These are phyloP conservation scores for Drepanosiphum platanoidis DNA, from an alignment of 2,888 invertebrate genomes.

Conservation along the genomic window DNA sequence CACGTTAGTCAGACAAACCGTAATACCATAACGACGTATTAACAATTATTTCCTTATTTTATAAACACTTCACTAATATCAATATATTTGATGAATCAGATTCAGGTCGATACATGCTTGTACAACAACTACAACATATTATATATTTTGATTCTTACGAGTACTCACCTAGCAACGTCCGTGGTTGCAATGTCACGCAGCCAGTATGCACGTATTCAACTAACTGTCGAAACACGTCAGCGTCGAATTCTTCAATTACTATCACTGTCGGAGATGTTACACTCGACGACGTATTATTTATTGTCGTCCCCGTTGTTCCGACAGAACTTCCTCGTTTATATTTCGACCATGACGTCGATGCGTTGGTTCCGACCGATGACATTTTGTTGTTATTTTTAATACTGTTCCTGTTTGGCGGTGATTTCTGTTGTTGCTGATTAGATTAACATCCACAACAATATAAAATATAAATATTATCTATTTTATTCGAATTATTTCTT, in stretches of 20 bases:
- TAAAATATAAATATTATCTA: neutral
- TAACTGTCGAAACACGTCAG: conserved; percentile 91
- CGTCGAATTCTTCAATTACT: conserved; percentile 95
- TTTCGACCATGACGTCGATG: conserved; percentile 48
- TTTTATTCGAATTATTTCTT: no score
- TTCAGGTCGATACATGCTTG: no score
- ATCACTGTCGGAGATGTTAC: conserved; percentile 37
- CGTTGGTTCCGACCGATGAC: conserved; percentile 4
- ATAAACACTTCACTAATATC: no score
- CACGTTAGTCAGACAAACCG: no score
- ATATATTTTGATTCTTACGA: neutral
- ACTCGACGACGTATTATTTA: neutral
- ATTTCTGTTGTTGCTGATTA: conserved; percentile 51
- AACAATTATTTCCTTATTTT: no score
- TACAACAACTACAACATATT: no score
- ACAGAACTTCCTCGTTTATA: conserved; percentile 51
- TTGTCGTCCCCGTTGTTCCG: conserved; percentile 12
- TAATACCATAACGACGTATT: no score
- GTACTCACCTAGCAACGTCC: conserved; percentile 83
- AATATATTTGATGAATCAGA: neutral
- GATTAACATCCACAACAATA: conserved; percentile 5
- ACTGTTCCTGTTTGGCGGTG: conserved; percentile 44
- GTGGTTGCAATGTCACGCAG: conserved; percentile 89
- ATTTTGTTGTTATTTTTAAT: conserved; percentile 47
- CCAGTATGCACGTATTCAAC: conserved; percentile 96